Conservation (phyloP, 2,113 vertebrate species). For the Crotalus viridis region DNA sequence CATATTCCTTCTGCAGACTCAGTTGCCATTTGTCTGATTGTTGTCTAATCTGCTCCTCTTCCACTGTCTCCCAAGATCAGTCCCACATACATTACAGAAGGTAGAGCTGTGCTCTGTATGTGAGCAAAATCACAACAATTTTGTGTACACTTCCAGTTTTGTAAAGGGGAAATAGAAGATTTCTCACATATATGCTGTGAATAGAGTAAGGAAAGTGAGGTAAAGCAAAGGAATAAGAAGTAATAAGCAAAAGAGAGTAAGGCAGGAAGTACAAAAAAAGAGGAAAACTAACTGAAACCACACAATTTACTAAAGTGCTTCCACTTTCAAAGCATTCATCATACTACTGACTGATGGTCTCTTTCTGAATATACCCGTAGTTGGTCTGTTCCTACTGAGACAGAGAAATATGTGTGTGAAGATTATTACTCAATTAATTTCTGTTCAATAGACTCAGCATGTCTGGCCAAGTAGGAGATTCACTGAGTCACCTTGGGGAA, state of each 20-base stretch:
- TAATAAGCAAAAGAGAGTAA: not conserved
- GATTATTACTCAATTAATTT: not conserved
- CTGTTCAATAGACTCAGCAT: not conserved
- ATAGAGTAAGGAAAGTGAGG: not conserved
- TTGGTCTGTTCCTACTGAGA: not conserved
- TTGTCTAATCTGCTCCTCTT: not conserved
- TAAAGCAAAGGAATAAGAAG: not conserved
- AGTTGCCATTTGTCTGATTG: not conserved
- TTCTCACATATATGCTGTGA: not conserved
- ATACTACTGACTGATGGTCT: not conserved
- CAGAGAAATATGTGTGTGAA: not conserved
- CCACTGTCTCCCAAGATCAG: not conserved
- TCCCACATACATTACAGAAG: not conserved
- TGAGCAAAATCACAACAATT: not conserved
- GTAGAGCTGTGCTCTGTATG: not conserved
- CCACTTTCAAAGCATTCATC: not conserved
- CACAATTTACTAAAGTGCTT: not conserved
- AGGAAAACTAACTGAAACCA: not conserved
- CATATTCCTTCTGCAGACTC: not conserved
- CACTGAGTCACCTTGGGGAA: not conserved
- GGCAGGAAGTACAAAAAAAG: not conserved
- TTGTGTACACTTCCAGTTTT: not conserved
- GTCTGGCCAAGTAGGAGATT: not conserved
- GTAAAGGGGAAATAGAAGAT: not conserved
- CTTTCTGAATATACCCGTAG: not conserved